Percentiles rank a stretch among this genome's conserved stretches.
Conservation (phyloP, 1,140 invertebrate genomes). For the Calliopsis andreniformis region DNA sequence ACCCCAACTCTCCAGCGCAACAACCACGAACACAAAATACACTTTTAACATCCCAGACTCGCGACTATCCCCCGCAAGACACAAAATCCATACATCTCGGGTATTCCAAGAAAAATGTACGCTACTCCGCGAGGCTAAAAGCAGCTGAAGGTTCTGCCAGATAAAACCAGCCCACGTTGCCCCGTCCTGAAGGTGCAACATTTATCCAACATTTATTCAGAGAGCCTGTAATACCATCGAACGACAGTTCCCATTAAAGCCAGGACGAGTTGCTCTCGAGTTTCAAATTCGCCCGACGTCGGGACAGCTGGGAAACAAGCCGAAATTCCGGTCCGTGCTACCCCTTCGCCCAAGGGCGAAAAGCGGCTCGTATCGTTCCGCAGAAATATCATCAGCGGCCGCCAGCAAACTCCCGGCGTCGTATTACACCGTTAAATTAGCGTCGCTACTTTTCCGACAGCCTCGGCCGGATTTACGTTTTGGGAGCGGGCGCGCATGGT, state of each 20-base stretch:
- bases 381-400: conserved; percentile 37
- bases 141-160: too few species aligned
- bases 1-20: too few species aligned
- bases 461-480: conserved; percentile 50
- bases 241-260: background rate
- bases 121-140: too few species aligned
- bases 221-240: background rate
- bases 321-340: background rate
- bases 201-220: conserved; percentile 3
- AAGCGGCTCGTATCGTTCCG: conserved; percentile 4
- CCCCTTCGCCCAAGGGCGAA: background rate
- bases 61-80: too few species aligned
- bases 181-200: background rate
- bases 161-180: too few species aligned
- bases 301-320: background rate
- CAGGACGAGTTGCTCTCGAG: background rate
- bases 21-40: background rate
- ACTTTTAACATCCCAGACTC: background rate
- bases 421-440: conserved; percentile 53
- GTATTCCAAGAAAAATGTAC: too few species aligned
- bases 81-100: too few species aligned
- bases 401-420: conserved; percentile 25
- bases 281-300: background rate
- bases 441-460: conserved; percentile 52
- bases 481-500: conserved; percentile 3